phyloP scores from a whole-genome alignment of 2,797 vertebrate genomes.

The Acanthurus lineatus region DNA sequence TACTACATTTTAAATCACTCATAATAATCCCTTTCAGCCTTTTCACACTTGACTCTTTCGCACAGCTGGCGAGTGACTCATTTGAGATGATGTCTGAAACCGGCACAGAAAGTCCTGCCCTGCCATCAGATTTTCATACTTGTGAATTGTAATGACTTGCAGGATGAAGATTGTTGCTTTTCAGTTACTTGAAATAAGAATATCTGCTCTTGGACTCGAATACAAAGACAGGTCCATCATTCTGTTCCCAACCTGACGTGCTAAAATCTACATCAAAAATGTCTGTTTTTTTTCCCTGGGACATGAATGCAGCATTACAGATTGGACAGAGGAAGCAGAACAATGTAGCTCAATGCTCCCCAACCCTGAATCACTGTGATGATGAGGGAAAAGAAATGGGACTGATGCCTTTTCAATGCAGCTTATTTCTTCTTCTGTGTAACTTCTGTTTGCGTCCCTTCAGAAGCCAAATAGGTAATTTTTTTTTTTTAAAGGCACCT shows the following conservation, averaged over 20 bases:
- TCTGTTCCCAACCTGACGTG: background rate
- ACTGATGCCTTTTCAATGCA: slow-evolving; percentile 71
- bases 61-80: slow-evolving; percentile 19
- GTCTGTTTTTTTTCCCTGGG: background rate
- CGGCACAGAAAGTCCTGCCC: background rate
- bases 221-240: background rate
- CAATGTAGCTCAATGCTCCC: slow-evolving; percentile 69
- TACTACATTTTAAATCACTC: background rate
- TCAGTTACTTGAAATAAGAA: background rate
- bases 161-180: background rate
- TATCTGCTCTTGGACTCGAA: background rate
- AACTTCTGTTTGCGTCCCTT: slow-evolving; percentile 32
- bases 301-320: slow-evolving; percentile 51
- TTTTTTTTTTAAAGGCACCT: slow-evolving; percentile 31
- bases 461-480: slow-evolving; percentile 56
- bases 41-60: slow-evolving; percentile 4
- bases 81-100: background rate
- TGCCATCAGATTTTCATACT: background rate
- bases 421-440: slow-evolving; percentile 45
- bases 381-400: slow-evolving; percentile 44
- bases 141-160: background rate
- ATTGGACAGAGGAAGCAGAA: slow-evolving; percentile 51
- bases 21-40: slow-evolving; percentile 7
- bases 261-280: background rate
- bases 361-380: slow-evolving; percentile 63